phyloP scores from a whole-genome alignment of 2,797 vertebrate species.

The Pseudopleuronectes americanus region DNA sequence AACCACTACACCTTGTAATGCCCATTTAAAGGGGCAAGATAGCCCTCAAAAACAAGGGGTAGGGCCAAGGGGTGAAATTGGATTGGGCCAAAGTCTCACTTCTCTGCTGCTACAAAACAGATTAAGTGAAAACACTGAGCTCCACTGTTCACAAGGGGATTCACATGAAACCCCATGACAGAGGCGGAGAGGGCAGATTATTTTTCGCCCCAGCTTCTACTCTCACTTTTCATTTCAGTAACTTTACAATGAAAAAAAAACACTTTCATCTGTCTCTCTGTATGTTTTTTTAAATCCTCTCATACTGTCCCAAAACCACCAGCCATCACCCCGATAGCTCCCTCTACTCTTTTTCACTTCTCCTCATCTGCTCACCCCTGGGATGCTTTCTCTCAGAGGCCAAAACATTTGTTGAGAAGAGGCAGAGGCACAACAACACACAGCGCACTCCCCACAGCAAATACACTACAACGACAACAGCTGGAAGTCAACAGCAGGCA shows the following conservation, averaged over 20 bases:
- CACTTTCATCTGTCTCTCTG: neutral
- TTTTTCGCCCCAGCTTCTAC: neutral
- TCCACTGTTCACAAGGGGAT: neutral
- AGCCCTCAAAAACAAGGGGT: too few species aligned
- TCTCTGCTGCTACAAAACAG: conserved; percentile 1
- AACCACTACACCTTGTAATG: too few species aligned
- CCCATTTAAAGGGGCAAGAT: too few species aligned
- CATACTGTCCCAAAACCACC: conserved; percentile 4
- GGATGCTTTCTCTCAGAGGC: conserved; percentile 34
- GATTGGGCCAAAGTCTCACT: neutral
- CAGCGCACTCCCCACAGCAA: conserved; percentile 41
- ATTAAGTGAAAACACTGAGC: conserved; percentile 7
- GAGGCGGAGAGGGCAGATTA: neutral
- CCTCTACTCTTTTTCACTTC: conserved; percentile 26
- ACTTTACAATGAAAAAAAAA: conserved; percentile 17
- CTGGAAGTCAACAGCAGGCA: conserved; percentile 27
- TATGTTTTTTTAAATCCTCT: neutral
- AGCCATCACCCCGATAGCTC: conserved; percentile 17
- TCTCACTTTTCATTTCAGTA: conserved; percentile 2
- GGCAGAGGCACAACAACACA: conserved; percentile 31
- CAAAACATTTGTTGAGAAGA: conserved; percentile 47
- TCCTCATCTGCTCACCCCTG: conserved; percentile 40
- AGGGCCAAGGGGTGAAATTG: too few species aligned
- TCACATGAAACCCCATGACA: conserved; percentile 3
- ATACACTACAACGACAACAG: conserved; percentile 40